A percentile compares a stretch with the other conserved stretches of the same genome.
These are phyloP conservation scores for Menidia menidia DNA, from an alignment of 2,797 vertebrate genomes.

Conservation along the genomic window DNA sequence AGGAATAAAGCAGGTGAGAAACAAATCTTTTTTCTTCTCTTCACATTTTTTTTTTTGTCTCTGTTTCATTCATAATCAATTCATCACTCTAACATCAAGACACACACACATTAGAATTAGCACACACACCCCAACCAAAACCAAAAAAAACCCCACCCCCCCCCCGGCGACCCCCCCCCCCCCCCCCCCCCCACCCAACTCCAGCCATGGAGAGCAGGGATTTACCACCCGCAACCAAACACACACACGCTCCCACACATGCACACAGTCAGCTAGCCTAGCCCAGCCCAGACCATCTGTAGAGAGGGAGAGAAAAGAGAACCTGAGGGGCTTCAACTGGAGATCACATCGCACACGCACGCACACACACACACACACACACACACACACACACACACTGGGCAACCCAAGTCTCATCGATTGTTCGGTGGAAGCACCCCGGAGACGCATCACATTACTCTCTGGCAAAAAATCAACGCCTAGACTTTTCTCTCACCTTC, in stretches of 20 bases:
- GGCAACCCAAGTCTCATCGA: conserved; percentile 59
- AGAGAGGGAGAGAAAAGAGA: conserved; percentile 57
- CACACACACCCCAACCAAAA: conserved; percentile 27
- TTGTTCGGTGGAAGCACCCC: conserved; percentile 55
- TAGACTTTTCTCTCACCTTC: conserved; percentile 34
- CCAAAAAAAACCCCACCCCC: conserved; percentile 55
- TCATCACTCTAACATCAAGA: conserved; percentile 47
- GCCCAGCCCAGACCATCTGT: conserved; percentile 66
- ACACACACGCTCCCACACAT: conserved; percentile 29
- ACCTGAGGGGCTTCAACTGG: conserved; percentile 54
- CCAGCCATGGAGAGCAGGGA: conserved; percentile 65
- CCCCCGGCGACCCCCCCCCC: conserved; percentile 38
- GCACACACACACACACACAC: conserved; percentile 24
- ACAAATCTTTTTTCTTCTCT: conserved; percentile 16
- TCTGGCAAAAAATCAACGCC: conserved; percentile 50
- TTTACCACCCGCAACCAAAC: conserved; percentile 64
- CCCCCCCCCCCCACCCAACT: conserved; percentile 46
- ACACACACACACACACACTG: conserved; percentile 28
- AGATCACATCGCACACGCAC: conserved; percentile 35
- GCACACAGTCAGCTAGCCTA: conserved; percentile 23
- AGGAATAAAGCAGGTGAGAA: conserved; percentile 30
- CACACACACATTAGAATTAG: background rate
- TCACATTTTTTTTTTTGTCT: conserved; percentile 41
- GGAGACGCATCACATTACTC: conserved; percentile 68
- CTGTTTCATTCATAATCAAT: conserved; percentile 39